phyloP scores from a whole-genome alignment of 2,888 invertebrate species.

The Lordiphosa andalusiaca region DNA sequence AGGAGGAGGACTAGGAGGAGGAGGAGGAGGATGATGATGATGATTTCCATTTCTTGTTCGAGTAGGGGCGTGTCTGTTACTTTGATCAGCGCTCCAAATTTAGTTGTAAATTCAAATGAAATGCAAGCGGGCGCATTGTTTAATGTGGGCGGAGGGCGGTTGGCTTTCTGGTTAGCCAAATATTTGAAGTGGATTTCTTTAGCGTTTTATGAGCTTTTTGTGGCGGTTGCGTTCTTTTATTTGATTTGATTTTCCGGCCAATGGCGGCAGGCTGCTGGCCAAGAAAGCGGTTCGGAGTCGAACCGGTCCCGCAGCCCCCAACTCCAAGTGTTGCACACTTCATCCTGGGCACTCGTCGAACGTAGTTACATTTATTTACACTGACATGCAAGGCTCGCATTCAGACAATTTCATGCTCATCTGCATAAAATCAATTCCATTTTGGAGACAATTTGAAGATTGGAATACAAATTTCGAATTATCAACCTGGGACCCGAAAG shows the following conservation, averaged over 20 bases:
- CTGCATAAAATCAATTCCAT: slow-evolving; percentile 81
- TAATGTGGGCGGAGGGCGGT: slow-evolving; percentile 11
- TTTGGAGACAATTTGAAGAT: slow-evolving; percentile 81
- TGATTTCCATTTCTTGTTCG: slow-evolving; percentile 40
- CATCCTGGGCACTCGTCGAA: slow-evolving; percentile 7
- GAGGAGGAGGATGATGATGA: slow-evolving; percentile 15
- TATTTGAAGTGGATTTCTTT: slow-evolving; percentile 62
- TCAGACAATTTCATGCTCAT: slow-evolving; percentile 80
- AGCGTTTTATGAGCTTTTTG: slow-evolving; percentile 48
- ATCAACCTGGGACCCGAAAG: slow-evolving; percentile 72
- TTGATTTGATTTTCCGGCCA: slow-evolving; percentile 47
- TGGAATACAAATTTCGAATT: slow-evolving; percentile 80
- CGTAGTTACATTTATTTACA: slow-evolving; percentile 68
- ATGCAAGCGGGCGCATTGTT: slow-evolving; percentile 67
- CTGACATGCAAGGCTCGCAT: slow-evolving; percentile 70
- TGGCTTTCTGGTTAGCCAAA: slow-evolving; percentile 58
- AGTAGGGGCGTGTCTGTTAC: slow-evolving; percentile 43
- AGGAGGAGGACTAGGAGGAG: slow-evolving; percentile 11
- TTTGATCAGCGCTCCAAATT: slow-evolving; percentile 58
- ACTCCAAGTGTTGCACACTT: neutral
- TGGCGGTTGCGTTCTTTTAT: slow-evolving; percentile 39
- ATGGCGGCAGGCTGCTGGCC: slow-evolving; percentile 33
- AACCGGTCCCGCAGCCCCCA: too few species aligned
- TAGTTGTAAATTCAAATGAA: slow-evolving; percentile 75
- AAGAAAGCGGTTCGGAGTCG: slow-evolving; percentile 5